Conservation (phyloP, 1,140 invertebrate species). For the Meloidogyne hapla region DNA sequence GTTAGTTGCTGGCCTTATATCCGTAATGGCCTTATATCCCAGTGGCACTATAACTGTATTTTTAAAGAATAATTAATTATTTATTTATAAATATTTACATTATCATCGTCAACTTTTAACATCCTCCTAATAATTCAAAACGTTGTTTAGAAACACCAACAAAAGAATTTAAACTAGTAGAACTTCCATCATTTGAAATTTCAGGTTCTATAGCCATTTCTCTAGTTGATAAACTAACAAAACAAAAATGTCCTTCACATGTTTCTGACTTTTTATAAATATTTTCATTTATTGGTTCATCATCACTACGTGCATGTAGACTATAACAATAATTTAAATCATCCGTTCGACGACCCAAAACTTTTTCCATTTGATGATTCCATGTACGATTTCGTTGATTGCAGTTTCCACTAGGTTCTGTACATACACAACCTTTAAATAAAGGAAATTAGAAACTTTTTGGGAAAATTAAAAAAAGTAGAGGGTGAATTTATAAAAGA, state of each 20-base stretch:
- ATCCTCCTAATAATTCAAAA: conserved; percentile 61
- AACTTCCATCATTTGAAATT: conserved; percentile 22
- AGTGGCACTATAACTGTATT: neutral
- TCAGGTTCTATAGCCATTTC: conserved; percentile 57
- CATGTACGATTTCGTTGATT: conserved; percentile 57
- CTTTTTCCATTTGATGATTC: conserved; percentile 57
- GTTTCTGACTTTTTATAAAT: conserved; percentile 63
- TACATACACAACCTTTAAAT: conserved; percentile 61
- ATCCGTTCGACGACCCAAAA: conserved; percentile 52
- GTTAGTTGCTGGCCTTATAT: no score
- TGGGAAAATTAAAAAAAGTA: no score
- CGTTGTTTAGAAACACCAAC: conserved; percentile 42
- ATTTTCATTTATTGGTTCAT: conserved; percentile 55
- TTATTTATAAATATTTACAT: conserved; percentile 34
- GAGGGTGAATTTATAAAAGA: no score
- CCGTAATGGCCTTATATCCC: no score
- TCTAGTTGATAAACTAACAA: conserved; percentile 58
- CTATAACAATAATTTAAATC: conserved; percentile 63
- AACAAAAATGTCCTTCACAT: conserved; percentile 63
- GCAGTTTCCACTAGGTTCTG: conserved; percentile 56
- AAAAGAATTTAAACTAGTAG: conserved; percentile 11
- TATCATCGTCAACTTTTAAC: conserved; percentile 63
- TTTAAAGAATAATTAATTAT: neutral
- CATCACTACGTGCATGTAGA: conserved; percentile 43
- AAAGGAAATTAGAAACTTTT: conserved; percentile 25